Percentiles rank a stretch among this genome's conserved stretches.
These are phyloP conservation scores for Phylloscopus trochiloides DNA, from an alignment of 2,113 vertebrate species.

Conservation along the genomic window DNA sequence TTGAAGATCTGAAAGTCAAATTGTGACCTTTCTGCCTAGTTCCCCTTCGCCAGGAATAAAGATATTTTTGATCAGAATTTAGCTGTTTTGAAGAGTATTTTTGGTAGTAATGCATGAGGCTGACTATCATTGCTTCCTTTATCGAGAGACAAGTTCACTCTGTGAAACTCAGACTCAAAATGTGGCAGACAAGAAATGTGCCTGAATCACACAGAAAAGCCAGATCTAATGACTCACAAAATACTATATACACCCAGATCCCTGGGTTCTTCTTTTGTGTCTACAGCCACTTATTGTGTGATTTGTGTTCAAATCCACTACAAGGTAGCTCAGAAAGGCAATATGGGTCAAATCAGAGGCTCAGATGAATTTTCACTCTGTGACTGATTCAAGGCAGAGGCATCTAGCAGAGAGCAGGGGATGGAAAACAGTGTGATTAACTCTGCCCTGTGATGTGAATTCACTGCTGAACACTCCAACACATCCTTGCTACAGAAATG, in stretches of 20 bases:
- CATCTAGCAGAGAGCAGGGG: not conserved
- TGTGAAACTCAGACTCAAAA: not conserved
- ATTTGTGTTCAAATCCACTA: not conserved
- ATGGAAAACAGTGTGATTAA: not conserved
- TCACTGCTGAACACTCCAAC: accelerated
- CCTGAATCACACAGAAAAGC: slow-evolving; percentile 12
- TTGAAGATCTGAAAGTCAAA: slow-evolving; percentile 51
- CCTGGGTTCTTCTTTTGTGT: not conserved
- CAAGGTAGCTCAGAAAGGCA: not conserved
- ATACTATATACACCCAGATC: not conserved
- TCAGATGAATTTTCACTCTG: not conserved
- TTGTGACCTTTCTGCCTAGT: slow-evolving; percentile 17
- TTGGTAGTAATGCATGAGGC: not conserved
- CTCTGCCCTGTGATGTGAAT: not conserved
- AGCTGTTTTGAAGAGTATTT: not conserved
- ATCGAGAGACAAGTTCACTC: not conserved
- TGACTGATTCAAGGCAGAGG: not conserved
- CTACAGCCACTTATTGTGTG: not conserved
- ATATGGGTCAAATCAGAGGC: not conserved
- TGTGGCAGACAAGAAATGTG: slow-evolving; percentile 2
- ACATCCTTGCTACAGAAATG: not conserved
- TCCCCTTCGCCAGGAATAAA: not conserved
- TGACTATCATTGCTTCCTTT: not conserved
- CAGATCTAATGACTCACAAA: slow-evolving; percentile 13
- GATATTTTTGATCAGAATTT: slow-evolving; percentile 19